Conservation (phyloP, 2,113 vertebrate species). For the Aegithalos caudatus region DNA sequence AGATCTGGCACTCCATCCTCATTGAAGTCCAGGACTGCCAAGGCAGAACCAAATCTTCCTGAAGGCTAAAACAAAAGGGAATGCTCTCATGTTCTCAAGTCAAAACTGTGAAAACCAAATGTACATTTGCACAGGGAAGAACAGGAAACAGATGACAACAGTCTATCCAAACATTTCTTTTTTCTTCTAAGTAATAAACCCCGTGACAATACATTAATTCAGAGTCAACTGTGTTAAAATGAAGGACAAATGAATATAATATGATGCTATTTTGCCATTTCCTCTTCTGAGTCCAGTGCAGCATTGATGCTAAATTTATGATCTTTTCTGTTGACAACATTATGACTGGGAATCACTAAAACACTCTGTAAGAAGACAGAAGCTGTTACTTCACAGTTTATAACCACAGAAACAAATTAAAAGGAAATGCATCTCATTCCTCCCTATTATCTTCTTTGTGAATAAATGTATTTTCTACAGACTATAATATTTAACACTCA, state of each 20-base stretch:
- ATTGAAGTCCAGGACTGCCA: constrained; percentile 78
- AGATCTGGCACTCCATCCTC: constrained; percentile 71
- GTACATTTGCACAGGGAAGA: background rate
- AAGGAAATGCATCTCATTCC: background rate
- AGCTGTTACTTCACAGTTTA: background rate
- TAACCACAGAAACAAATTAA: background rate
- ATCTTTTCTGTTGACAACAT: background rate
- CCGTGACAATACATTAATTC: background rate
- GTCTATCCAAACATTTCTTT: background rate
- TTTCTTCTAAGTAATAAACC: background rate
- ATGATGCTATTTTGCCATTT: background rate
- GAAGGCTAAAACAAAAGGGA: constrained; percentile 58
- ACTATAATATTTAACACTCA: background rate
- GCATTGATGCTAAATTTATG: background rate
- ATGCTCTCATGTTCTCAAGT: background rate
- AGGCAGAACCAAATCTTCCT: constrained; percentile 77
- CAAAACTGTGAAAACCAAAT: background rate
- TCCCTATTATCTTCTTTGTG: background rate
- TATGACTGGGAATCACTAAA: background rate
- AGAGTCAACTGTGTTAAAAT: background rate
- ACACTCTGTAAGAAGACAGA: background rate
- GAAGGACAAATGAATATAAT: background rate
- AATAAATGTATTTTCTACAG: background rate
- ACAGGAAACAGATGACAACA: background rate
- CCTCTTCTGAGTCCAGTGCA: background rate